phyloP scores from a whole-genome alignment of 2,797 vertebrate species.

The Enteromius afrohamiltoni region DNA sequence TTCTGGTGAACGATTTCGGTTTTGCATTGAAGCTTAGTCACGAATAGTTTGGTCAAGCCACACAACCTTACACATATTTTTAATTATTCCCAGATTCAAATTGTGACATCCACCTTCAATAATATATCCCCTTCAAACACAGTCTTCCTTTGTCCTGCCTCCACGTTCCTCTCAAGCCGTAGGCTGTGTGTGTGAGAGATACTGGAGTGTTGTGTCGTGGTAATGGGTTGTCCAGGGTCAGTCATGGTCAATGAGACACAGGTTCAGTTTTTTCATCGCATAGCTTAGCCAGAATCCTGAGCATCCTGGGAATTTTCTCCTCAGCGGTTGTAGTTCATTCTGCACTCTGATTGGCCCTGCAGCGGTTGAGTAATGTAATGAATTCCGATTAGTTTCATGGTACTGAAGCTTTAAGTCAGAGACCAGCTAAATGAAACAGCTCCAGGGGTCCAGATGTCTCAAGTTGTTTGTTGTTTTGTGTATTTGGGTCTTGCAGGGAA shows the following conservation, averaged over 20 bases:
- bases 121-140: slow-evolving; percentile 25
- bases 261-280: slow-evolving; percentile 32
- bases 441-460: slow-evolving; percentile 10
- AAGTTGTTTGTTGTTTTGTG: slow-evolving; percentile 17
- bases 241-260: slow-evolving; percentile 72
- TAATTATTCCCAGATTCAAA: slow-evolving; percentile 43
- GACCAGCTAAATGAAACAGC: neutral
- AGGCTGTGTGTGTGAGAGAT: slow-evolving; percentile 33
- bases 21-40: slow-evolving; percentile 15
- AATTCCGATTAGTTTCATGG: slow-evolving; percentile 19
- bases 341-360: slow-evolving; percentile 21
- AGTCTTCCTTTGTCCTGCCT: slow-evolving; percentile 11
- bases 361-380: slow-evolving; percentile 18
- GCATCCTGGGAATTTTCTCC: slow-evolving; percentile 37
- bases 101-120: slow-evolving; percentile 31
- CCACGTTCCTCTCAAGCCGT: neutral
- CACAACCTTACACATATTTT: neutral
- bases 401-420: slow-evolving; percentile 1
- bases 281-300: slow-evolving; percentile 10
- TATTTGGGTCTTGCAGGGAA: neutral
- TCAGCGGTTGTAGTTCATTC: neutral
- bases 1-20: neutral
- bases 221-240: slow-evolving; percentile 69
- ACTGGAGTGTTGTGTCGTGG: slow-evolving; percentile 41
- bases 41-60: neutral